These are phyloP conservation scores for Tridacna crocea DNA, from an alignment of 2,888 invertebrate species.

Conservation along the genomic window DNA sequence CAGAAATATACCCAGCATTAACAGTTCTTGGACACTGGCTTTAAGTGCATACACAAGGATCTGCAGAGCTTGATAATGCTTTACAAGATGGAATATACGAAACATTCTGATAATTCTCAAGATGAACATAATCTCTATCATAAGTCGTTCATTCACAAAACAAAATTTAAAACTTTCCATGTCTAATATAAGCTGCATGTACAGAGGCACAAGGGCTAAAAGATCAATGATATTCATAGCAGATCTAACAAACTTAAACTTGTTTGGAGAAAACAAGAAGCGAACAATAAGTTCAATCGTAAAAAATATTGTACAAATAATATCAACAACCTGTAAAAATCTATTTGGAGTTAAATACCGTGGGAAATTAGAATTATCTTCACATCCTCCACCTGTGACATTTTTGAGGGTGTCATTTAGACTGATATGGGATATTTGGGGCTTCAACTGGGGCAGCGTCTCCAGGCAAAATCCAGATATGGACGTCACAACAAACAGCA, in stretches of 20 bases:
- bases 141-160: slow-evolving; percentile 79
- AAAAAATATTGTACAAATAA: slow-evolving; percentile 82
- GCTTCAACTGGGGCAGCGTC: slow-evolving; percentile 77
- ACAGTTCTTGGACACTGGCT: slow-evolving; percentile 83
- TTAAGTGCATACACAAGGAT: slow-evolving; percentile 84
- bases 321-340: slow-evolving; percentile 77
- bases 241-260: slow-evolving; percentile 76
- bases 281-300: slow-evolving; percentile 81
- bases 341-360: slow-evolving; percentile 67
- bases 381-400: slow-evolving; percentile 55
- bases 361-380: slow-evolving; percentile 56
- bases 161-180: slow-evolving; percentile 77
- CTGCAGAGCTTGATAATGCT: slow-evolving; percentile 85
- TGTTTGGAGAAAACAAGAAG: slow-evolving; percentile 79
- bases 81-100: slow-evolving; percentile 85
- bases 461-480: slow-evolving; percentile 83
- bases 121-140: slow-evolving; percentile 84
- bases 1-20: slow-evolving; percentile 83
- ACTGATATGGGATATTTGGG: slow-evolving; percentile 47
- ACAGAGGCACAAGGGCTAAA: slow-evolving; percentile 81
- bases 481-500: slow-evolving; percentile 81
- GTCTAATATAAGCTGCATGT: slow-evolving; percentile 81
- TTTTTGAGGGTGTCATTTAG: slow-evolving; percentile 39
- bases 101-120: slow-evolving; percentile 85
- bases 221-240: slow-evolving; percentile 83